These are phyloP conservation scores for Strigamia maritima DNA, from an alignment of 2,888 invertebrate species.

Conservation along the genomic window DNA sequence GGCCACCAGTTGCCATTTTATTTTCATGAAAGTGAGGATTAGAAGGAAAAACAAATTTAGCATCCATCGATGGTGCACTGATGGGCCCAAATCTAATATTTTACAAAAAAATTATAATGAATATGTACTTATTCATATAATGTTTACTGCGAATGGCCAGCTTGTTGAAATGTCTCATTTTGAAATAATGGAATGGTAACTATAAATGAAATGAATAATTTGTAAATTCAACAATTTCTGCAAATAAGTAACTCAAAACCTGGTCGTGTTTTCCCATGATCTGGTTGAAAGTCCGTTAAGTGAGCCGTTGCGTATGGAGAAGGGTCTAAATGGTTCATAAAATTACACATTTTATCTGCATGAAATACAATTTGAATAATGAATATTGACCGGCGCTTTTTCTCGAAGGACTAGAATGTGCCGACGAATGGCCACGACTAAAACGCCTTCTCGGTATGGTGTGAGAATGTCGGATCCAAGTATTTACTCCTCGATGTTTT, in stretches of 20 bases:
- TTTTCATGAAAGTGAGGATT: not conserved
- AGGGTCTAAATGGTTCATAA: not conserved
- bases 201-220: not conserved
- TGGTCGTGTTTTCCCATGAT: not conserved
- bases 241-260: not conserved
- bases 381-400: not conserved
- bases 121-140: not conserved
- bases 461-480: constrained; percentile 27
- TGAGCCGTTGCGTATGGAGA: not conserved
- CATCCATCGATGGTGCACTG: not conserved
- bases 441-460: not conserved
- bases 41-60: not conserved
- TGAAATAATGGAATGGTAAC: not conserved
- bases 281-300: constrained; percentile 4
- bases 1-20: not conserved
- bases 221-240: not conserved
- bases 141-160: not conserved
- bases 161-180: not conserved
- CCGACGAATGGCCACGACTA: not conserved
- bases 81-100: not conserved
- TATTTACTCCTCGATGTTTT: constrained; percentile 4
- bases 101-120: not conserved
- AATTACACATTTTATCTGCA: not conserved
- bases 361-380: not conserved
- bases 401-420: not conserved